Base-by-base conservation (phyloP, 2,888 invertebrate species). In the Baronia brevicornis region DNA sequence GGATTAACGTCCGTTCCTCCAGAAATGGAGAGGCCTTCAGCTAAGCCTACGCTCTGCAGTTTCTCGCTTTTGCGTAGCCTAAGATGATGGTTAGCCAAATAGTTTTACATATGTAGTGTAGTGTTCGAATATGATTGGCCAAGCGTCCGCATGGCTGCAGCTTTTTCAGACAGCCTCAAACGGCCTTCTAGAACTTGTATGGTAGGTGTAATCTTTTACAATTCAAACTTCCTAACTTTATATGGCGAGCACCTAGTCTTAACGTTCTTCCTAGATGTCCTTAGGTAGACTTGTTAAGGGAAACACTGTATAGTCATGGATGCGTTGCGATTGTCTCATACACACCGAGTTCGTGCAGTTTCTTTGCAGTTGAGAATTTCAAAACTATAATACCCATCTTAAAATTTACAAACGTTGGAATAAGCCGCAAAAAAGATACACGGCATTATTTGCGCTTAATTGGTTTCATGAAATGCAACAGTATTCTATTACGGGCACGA, bases 131-230 rank as follows among this genome's bases (percentile, higher is more conserved):
- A 43, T 44, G 39, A 41, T 46, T 52, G 54, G 60, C 64, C 58
- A 66, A 65, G 61, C 61, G 46, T 54, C 58, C 58, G 58, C 57
- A 58, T 60, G 73, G 77, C 78, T 77, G 77, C 80, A 74, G 80
- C 82, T 77, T 72, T 51, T 60, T 68, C 52, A 55, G n/a, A 55
- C 33, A 21, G 27, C 33, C 43, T 54, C 53, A 51, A 19, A 15
- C 9, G 17, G 7, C 14, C 26, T 13, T 25, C 26, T 18, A 25
- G 26, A 17, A 15, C 28, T 20, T 33, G 27, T 32, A 32, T n/a
- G 19, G 20, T 68, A 70, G 66, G 52, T 63, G 58, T 55, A 48
- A 53, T 70, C 59, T 44, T 46, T 57, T 56, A 60, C 60, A 51
- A 61, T 60, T 60, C 53, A 48, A 43, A 54, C 53, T 51, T 39